A percentile compares a stretch with the other conserved stretches of the same genome.
phyloP scores from a whole-genome alignment of 2,888 invertebrate species.

The Marronus borbonicus region DNA sequence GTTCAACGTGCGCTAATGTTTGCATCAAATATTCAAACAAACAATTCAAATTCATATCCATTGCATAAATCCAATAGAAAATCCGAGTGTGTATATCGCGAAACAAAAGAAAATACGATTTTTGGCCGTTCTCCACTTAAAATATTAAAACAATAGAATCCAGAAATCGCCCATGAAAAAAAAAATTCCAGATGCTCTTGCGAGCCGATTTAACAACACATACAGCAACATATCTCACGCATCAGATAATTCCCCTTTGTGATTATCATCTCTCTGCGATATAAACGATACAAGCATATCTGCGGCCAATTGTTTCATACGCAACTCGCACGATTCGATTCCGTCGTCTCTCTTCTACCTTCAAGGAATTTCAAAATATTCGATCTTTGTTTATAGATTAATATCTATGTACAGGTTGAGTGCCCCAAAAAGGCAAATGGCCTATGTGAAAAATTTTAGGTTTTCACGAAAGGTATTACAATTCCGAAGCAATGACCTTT shows the following conservation, averaged over 20 bases:
- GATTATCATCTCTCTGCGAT: constrained; percentile 20
- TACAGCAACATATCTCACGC: constrained; percentile 1
- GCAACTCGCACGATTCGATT: background rate
- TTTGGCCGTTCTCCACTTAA: too few species aligned
- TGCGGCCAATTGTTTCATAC: constrained; percentile 2
- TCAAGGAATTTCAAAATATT: background rate
- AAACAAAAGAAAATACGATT: too few species aligned
- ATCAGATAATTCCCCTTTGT: background rate
- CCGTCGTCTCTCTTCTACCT: background rate
- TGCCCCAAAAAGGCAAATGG: too few species aligned
- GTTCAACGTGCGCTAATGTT: too few species aligned
- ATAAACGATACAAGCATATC: constrained; percentile 25
- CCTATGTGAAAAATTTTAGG: too few species aligned
- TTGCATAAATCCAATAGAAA: too few species aligned
- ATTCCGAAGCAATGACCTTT: too few species aligned
- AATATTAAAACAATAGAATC: too few species aligned
- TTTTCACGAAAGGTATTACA: too few species aligned
- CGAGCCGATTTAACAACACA: background rate
- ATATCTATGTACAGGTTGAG: background rate
- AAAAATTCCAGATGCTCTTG: constrained; percentile 5
- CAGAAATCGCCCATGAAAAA: background rate
- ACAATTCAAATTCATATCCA: too few species aligned
- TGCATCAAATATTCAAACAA: too few species aligned
- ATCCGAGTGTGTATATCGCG: too few species aligned
- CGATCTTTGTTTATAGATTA: background rate